phyloP scores from a whole-genome alignment of 53 echinoderm and acorn worm species.

The Arbacia lixula region DNA sequence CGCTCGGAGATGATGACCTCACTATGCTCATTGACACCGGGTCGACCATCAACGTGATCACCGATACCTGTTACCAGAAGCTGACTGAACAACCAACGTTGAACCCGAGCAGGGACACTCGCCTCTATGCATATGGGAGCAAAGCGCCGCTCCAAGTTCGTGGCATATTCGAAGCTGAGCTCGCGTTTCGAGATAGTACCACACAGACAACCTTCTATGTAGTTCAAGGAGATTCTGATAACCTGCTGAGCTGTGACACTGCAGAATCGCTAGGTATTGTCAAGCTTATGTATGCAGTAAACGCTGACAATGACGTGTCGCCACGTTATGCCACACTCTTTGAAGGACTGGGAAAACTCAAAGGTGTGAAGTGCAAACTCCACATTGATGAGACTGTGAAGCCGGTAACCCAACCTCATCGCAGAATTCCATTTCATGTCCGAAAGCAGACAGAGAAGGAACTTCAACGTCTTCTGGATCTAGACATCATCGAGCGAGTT shows the following conservation, averaged over 20 bases:
- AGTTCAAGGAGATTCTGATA: slow-evolving; percentile 4
- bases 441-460: slow-evolving; percentile 40
- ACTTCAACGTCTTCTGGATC: slow-evolving; percentile 27
- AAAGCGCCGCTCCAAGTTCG: slow-evolving; percentile 2
- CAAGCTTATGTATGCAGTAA: slow-evolving; percentile 26
- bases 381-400: slow-evolving; percentile 48
- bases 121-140: background rate
- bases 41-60: background rate
- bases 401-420: slow-evolving; percentile 42
- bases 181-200: background rate
- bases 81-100: slow-evolving; percentile 10
- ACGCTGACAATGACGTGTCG: slow-evolving; percentile 2
- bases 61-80: slow-evolving; percentile 7
- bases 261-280: slow-evolving; percentile 32
- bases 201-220: slow-evolving; percentile 20
- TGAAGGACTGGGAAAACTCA: slow-evolving; percentile 47
- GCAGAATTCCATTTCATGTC: slow-evolving; percentile 39
- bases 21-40: background rate
- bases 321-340: slow-evolving; percentile 33
- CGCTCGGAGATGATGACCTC: background rate
- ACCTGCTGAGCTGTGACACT: slow-evolving; percentile 33
- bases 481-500: slow-evolving; percentile 48
- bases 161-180: background rate
- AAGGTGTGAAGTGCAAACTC: slow-evolving; percentile 25
- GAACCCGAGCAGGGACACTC: background rate